These are phyloP conservation scores for Meta bourneti DNA, from an alignment of 2,888 invertebrate species.

Conservation along the genomic window DNA sequence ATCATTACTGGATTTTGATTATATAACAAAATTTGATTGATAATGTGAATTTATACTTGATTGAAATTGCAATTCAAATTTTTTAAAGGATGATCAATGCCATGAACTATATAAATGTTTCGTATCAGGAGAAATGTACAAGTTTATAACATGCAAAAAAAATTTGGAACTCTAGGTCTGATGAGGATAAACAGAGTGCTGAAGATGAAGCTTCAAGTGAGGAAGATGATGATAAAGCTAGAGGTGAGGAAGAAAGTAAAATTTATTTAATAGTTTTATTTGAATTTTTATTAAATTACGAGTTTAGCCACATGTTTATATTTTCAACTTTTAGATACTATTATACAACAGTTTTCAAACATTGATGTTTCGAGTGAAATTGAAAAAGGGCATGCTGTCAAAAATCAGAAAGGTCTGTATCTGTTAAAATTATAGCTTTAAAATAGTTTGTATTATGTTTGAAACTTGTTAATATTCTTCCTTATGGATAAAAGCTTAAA, in stretches of 20 bases:
- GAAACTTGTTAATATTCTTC: not conserved
- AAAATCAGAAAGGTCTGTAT: constrained; percentile 73
- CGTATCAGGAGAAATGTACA: too few species aligned
- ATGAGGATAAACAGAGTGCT: constrained; percentile 1
- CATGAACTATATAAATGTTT: too few species aligned
- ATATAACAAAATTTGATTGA: too few species aligned
- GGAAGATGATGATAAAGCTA: constrained; percentile 4
- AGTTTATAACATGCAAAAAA: too few species aligned
- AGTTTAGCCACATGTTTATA: not conserved
- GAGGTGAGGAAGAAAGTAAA: constrained; percentile 4
- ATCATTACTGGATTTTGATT: too few species aligned
- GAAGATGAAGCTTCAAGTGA: constrained; percentile 12
- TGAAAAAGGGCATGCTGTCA: constrained; percentile 74
- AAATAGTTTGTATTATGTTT: not conserved
- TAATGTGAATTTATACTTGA: too few species aligned
- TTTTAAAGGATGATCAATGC: too few species aligned
- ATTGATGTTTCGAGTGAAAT: constrained; percentile 76
- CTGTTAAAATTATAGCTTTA: not conserved
- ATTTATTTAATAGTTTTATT: not conserved
- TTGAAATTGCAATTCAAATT: too few species aligned
- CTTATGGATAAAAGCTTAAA: not conserved
- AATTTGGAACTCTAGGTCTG: too few species aligned
- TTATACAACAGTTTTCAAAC: constrained; percentile 69
- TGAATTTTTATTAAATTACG: not conserved
- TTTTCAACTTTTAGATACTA: constrained; percentile 25